A percentile compares a stretch with the other conserved stretches of the same genome.
These are phyloP conservation scores for Drepanosiphum platanoidis DNA, from an alignment of 2,888 invertebrate species.

Conservation along the genomic window DNA sequence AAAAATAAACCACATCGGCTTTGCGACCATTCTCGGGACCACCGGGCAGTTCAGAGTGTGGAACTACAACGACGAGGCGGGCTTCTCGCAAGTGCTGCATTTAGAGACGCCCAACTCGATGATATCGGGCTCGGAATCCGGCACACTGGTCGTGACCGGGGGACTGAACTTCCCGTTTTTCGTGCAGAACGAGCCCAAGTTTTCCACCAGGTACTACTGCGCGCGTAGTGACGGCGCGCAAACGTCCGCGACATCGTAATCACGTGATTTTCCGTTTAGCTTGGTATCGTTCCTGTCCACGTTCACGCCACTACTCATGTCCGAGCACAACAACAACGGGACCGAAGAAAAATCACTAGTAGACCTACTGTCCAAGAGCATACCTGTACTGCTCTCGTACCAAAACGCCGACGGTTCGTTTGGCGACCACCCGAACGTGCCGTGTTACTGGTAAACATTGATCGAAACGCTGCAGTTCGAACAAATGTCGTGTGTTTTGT, in stretches of 20 bases:
- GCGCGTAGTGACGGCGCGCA: not conserved
- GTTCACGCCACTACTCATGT: conserved; percentile 69
- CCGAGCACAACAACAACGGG: conserved; percentile 69
- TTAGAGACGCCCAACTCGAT: conserved; percentile 74
- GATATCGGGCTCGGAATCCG: conserved; percentile 75
- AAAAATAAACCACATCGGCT: conserved; percentile 74
- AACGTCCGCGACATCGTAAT: conserved; percentile 20
- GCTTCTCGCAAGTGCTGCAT: conserved; percentile 76
- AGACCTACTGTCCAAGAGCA: conserved; percentile 62
- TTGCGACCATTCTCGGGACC: conserved; percentile 74
- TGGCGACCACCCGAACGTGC: conserved; percentile 74
- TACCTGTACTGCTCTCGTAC: conserved; percentile 72
- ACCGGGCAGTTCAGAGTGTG: conserved; percentile 75
- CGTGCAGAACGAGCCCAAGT: conserved; percentile 60
- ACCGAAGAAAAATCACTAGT: conserved; percentile 53
- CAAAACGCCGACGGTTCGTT: conserved; percentile 75
- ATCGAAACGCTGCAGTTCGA: not conserved
- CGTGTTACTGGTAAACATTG: conserved; percentile 70
- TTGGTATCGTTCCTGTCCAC: conserved; percentile 71
- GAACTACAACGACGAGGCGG: conserved; percentile 78
- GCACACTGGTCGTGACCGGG: conserved; percentile 73
- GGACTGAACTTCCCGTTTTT: conserved; percentile 72
- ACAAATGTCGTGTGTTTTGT: not conserved
- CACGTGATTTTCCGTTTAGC: conserved; percentile 39
- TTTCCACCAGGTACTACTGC: conserved; percentile 42